Base-by-base conservation (phyloP, 2,797 vertebrate species). In the Lycodopsis pacificus region DNA sequence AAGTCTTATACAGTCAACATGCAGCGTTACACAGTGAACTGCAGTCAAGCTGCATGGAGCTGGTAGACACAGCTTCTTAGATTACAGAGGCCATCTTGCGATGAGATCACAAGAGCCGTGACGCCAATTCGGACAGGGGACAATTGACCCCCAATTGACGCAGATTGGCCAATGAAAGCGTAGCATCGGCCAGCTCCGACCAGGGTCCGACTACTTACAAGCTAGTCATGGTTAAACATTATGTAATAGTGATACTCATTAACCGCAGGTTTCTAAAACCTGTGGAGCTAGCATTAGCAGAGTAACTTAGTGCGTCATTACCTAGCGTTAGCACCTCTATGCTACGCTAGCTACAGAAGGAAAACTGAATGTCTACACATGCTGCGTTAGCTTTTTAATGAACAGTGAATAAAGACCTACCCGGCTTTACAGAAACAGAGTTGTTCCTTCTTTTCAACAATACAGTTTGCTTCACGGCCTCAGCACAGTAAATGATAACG, bases 401-500 rank as follows among this genome's bases (percentile, higher is more conserved):
- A 25, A 53, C 49, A 53, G 10, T 22, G 9, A 53, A 25, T 22
- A 22, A 53, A 53, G 49, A 22, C n/a, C n/a, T 5, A 53, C 9
- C 49, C n/a, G 11, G n/a, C 49, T 12, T 22, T 12, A 10, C n/a
- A 22, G 15, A 25, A 22, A 22, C 49, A 25, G 2, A 1, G 49
- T 5, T 25, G 22, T 53, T 53, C 12, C 20, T 51, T 11, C 11
- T 11, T n/a, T 49, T 70, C 68, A 76, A 57, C 46, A 71, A 42
- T 66, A 53, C 27, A 9, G 66, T 84, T 90, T 73, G 58, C 77
- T 77, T 70, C 48, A 62, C 76, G 83, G 73, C 53, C 42, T 68
- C 48, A 4, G 77, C 77, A 42, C 79, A 68, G 65, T 79, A 71
- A 79, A 80, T 53, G 64, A 77, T 82, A 66, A 87, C 77, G 51